Base-by-base conservation (phyloP, 2,797 vertebrate genomes). In the Sciurus carolinensis region DNA sequence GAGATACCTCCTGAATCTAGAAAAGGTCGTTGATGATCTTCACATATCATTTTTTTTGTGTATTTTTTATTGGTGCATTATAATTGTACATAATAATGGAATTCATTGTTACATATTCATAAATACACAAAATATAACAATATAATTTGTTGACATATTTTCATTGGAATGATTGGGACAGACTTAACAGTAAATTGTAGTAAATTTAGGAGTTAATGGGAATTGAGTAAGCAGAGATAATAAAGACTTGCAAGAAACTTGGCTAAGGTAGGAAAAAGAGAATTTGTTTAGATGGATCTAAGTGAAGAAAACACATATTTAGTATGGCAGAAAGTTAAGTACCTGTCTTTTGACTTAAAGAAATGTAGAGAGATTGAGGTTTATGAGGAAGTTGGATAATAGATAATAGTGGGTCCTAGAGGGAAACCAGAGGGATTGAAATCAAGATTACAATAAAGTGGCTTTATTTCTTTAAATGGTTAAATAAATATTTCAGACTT, bases 281-380 rank as follows among this genome's bases (percentile, higher is more conserved):
- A 90, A 83, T 66, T 94, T 75, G 20, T 42, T 42, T 44, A 79
- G 80, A 57, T 0, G 15, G 30, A 28, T 36, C 4, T 39, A 64
- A 69, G 64, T 88, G 64, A 76, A 39, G 36, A 59, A 72, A 81
- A 50, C 47, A 67, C 1, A 11, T 47, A 89, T 83, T 87, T 81
- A 72, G n/a, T 52, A 7, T 54, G 73, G 42, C 18, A 76, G 73
- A 90, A 77, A 57, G n/a, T n/a, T 62, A 44, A 36, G n/a, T 64
- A 42, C 11, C n/a, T 89, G 18, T 9, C 62, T 86, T 73, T 71
- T n/a, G 8, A 83, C 57, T 75, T 87, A 47, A 71, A 71, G 86
- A 82, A 75, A 85, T 91, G 28, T 9, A 92, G 36, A 82, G 80
- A 73, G 47, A 71, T 66, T 50, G 88, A 87, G 39, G 39, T 69